Conservation (phyloP, 2,888 invertebrate genomes). For the Agriopis marginaria region DNA sequence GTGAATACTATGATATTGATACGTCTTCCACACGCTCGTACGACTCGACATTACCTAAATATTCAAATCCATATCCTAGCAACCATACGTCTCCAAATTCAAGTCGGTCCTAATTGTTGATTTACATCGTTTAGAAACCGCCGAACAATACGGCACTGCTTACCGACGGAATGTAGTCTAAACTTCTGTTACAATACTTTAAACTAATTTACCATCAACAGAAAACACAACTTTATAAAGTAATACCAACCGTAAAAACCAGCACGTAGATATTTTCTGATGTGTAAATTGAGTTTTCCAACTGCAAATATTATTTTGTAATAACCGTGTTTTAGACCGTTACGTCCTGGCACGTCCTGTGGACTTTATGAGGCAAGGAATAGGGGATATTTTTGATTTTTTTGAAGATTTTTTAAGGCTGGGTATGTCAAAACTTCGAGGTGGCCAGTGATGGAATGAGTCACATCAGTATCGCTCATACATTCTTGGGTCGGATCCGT, state of each 20-base stretch:
- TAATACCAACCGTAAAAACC: slow-evolving; percentile 32
- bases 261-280: slow-evolving; percentile 38
- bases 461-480: slow-evolving; percentile 74
- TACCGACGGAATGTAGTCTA: slow-evolving; percentile 76
- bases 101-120: slow-evolving; percentile 56
- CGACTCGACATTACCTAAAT: background rate
- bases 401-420: slow-evolving; percentile 44
- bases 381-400: slow-evolving; percentile 54
- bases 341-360: slow-evolving; percentile 44
- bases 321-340: slow-evolving; percentile 56
- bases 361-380: slow-evolving; percentile 47
- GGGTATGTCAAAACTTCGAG: slow-evolving; percentile 65
- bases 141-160: slow-evolving; percentile 67
- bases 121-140: slow-evolving; percentile 62
- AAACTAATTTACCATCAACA: slow-evolving; percentile 33
- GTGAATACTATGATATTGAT: background rate
- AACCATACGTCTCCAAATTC: slow-evolving; percentile 19
- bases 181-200: slow-evolving; percentile 65
- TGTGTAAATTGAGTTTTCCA: slow-evolving; percentile 52
- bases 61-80: slow-evolving; percentile 6
- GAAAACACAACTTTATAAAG: slow-evolving; percentile 36
- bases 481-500: slow-evolving; percentile 81
- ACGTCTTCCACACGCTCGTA: background rate
- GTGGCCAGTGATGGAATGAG: slow-evolving; percentile 80
- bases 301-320: slow-evolving; percentile 60